Conservation (phyloP, 30 jellyfish, hydroid and myxozoan genomes). For the Phacellophora camtschatica region DNA sequence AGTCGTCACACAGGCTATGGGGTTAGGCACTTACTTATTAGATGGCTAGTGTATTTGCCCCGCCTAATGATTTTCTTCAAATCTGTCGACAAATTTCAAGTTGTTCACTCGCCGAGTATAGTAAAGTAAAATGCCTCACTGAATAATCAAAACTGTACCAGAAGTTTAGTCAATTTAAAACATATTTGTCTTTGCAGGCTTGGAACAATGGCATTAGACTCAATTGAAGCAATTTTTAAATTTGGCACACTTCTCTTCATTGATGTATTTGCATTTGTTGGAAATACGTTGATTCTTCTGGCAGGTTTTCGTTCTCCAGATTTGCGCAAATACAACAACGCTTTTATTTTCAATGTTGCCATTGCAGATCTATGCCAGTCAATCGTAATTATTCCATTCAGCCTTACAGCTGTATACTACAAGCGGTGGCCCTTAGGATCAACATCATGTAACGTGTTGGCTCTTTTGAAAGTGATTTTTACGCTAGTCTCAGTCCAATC, state of each 20-base stretch:
- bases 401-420: constrained; percentile 27
- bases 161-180: too few relatives aligned
- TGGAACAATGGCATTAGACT: neutral
- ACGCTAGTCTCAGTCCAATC: constrained; percentile 82
- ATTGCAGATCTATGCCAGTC: constrained; percentile 76
- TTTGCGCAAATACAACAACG: constrained; percentile 63
- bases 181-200: too few relatives aligned
- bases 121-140: too few relatives aligned
- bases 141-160: too few relatives aligned
- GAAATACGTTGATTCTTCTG: constrained; percentile 54
- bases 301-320: constrained; percentile 53
- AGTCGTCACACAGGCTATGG: too few relatives aligned
- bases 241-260: constrained; percentile 47
- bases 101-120: too few relatives aligned
- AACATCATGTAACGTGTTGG: constrained; percentile 33
- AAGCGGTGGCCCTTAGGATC: constrained; percentile 57
- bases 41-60: too few relatives aligned
- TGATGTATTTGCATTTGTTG: constrained; percentile 51
- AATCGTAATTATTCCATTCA: constrained; percentile 65
- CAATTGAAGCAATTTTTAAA: constrained; percentile 31
- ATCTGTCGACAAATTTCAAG: too few relatives aligned
- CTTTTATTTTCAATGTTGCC: constrained; percentile 81
- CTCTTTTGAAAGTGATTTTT: constrained; percentile 47
- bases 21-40: too few relatives aligned
- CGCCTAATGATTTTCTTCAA: too few relatives aligned